Evolutionary conservation across 2,113 vertebrate genomes (phyloP), one percentile per base, ranked within the genome.

Genomic region (Rostratula benghalensis): DNA sequence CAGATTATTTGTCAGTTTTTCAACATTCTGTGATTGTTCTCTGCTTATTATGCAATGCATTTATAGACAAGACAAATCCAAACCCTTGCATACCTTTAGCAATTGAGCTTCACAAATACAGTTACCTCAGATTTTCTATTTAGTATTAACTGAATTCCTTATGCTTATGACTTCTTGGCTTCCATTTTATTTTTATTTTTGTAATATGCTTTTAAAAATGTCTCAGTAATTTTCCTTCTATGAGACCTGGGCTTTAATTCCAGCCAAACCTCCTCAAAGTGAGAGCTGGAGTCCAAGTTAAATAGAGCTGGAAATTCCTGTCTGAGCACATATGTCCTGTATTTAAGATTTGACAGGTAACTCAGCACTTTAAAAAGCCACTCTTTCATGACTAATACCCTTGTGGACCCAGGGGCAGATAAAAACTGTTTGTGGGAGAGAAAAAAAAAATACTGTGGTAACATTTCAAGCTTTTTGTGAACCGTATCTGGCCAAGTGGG

Each of bases 341-440:
- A 70, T 88, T 90, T 91, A 83, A 90, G 82, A 83, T 91, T 85
- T 93, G 92, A 93, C 87, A 93, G 87, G 77, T 88, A 94, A 75
- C 7, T 5, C 54, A 80, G 48, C 63, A 37, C 75, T 95, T 95
- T 37, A 59, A 67, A 97, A 89, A 94, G 43, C 13, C 27, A 31
- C 87, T 73, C 85, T 95, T 91, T 94, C 71, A 88, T 91, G 76
- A 91, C 70, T 93, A 91, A 91, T 91, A 87, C 35, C 53, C 37
- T 79, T 0, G 3, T 12, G 18, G 65, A 77, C 39, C 30, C 41
- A 57, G 59, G 80, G 54, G 53, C 84, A 90, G 78, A 85, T 88
- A 85, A 91, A 48, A 33, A 35, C 45, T 74, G 56, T 63, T 83
- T 90, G 76, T 94, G 64, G 68, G 68, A 93, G 50, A 78, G 50